phyloP scores from a whole-genome alignment of 2,113 vertebrate species.

The Calonectris borealis region DNA sequence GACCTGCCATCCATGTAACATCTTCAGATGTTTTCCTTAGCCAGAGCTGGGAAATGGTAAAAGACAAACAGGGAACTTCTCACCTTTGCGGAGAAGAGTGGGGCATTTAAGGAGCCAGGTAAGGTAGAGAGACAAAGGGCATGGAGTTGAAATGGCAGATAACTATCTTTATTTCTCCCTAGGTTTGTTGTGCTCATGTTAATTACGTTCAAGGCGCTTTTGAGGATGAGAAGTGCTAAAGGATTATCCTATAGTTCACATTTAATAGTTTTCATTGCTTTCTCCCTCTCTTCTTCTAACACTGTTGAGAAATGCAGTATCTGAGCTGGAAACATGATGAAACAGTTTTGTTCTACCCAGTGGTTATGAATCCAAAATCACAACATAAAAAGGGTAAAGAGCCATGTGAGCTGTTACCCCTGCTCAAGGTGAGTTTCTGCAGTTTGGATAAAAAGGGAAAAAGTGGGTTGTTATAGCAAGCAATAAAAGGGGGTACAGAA shows the following conservation, averaged over 20 bases:
- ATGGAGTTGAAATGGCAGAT: background rate
- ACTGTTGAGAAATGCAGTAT: background rate
- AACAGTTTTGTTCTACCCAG: background rate
- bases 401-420: background rate
- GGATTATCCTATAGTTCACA: background rate
- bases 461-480: background rate
- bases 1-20: background rate
- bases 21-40: background rate
- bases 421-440: background rate
- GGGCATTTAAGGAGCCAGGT: background rate
- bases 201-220: background rate
- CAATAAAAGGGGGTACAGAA: background rate
- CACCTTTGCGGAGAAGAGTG: background rate
- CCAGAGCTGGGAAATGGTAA: background rate
- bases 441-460: background rate
- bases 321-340: background rate
- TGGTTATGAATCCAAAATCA: background rate
- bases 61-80: background rate
- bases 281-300: background rate
- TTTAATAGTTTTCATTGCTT: background rate
- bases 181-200: background rate
- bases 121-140: background rate
- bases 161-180: background rate
- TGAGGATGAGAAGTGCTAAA: background rate
- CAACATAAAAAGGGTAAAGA: background rate